Evolutionary conservation across 2,113 vertebrate genomes (phyloP), one percentile per base, ranked within the genome.

Genomic region (Cololabis saira): DNA sequence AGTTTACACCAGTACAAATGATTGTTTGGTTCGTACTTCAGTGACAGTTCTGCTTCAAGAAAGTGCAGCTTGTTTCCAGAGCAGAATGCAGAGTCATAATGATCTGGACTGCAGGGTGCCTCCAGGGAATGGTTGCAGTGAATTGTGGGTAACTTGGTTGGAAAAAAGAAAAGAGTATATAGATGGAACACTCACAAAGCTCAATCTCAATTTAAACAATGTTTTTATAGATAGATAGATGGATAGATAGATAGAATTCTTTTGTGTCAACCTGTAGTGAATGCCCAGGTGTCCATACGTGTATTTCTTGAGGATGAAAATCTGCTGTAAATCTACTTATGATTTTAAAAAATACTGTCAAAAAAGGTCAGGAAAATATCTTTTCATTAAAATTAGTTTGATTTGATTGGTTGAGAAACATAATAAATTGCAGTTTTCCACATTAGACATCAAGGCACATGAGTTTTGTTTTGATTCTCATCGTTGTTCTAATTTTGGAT

Each of bases 41-140:
- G 33, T 51, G 67, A 59, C 37, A 51, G 61, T 50, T 53, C 51
- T 44, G 60, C 48, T 60, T 14, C 15, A 12, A 45, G 12, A 15
- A 67, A 61, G 66, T 37, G 51, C 45, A 57, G 67, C 66, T 71
- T 66, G 48, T 68, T 74, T 81, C 30, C 74, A 47, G 12, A 44
- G 61, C 62, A 61, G 61, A 70, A 74, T 61, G 59, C 27, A 4
- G 45, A 73, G 67, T 78, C 62, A 61, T 67, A 69, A 37, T 69
- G 58, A 75, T 79, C 21, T 45, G 12, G 44, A 76, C 76, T 47
- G 56, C 60, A 50, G 53, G 55, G 44, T 72, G 22, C 60, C 59
- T 43, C 16, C 1, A 18, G 59, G 44, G 61, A 59, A 68, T 16
- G 16, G 40, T 33, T 12, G 33, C n/a, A 33, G 12, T 61, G 52